Conservation (phyloP, 2,797 vertebrate species). For the Odontamblyopus rebecca region DNA sequence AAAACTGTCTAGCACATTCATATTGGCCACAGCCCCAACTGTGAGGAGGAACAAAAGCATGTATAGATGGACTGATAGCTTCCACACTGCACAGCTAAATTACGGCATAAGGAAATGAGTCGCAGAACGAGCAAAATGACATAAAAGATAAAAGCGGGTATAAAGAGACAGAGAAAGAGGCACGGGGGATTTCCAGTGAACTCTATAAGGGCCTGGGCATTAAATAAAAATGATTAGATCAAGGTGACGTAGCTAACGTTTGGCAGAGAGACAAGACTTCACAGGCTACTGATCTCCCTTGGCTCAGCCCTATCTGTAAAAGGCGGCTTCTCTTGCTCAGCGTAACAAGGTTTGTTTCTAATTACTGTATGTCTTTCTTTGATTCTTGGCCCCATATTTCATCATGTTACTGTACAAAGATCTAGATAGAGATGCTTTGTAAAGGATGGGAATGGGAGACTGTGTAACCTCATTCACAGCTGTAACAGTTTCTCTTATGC, state of each 20-base stretch:
- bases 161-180: constrained; percentile 46
- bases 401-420: background rate
- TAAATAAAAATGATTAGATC: constrained; percentile 64
- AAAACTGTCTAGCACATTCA: constrained; percentile 11
- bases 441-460: background rate
- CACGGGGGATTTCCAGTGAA: constrained; percentile 59
- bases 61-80: constrained; percentile 61
- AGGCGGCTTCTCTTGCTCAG: constrained; percentile 17
- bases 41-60: constrained; percentile 22
- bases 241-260: constrained; percentile 52
- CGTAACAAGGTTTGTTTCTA: constrained; percentile 24
- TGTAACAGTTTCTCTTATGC: background rate
- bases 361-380: constrained; percentile 19
- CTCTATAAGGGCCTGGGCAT: constrained; percentile 49
- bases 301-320: constrained; percentile 39
- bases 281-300: constrained; percentile 26
- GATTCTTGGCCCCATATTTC: background rate
- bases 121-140: constrained; percentile 42
- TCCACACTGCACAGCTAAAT: constrained; percentile 49
- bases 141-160: constrained; percentile 61
- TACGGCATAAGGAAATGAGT: constrained; percentile 59
- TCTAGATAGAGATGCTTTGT: constrained; percentile 1
- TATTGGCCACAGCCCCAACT: constrained; percentile 17
- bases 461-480: no score
- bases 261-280: constrained; percentile 42